phyloP scores from a whole-genome alignment of 1,140 invertebrate genomes.

The Drosophila nebulosa region DNA sequence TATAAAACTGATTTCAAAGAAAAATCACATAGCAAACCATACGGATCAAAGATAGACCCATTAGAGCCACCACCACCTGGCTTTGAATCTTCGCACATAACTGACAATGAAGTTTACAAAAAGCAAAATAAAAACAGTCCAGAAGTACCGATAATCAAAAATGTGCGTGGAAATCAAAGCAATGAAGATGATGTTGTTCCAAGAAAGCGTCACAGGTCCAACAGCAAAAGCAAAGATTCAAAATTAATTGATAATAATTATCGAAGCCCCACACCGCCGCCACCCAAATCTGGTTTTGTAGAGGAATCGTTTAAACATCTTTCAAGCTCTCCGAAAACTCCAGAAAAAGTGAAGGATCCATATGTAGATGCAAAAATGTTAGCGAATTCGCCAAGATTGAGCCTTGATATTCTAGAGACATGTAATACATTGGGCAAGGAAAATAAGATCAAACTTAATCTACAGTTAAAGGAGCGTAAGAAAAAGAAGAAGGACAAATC shows the following conservation, averaged over 20 bases:
- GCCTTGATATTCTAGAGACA: slow-evolving; percentile 4
- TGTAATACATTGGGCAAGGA: slow-evolving; percentile 41
- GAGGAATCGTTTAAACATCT: slow-evolving; percentile 24
- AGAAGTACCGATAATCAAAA: slow-evolving; percentile 2
- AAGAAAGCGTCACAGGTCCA: slow-evolving; percentile 42
- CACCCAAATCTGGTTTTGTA: slow-evolving; percentile 32
- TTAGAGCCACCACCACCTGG: slow-evolving; percentile 61
- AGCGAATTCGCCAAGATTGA: neutral
- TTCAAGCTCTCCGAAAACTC: slow-evolving; percentile 48
- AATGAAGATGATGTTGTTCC: slow-evolving; percentile 20
- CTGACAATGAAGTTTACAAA: slow-evolving; percentile 44
- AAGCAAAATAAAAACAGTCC: slow-evolving; percentile 11
- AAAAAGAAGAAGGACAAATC: slow-evolving; percentile 80
- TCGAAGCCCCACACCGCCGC: slow-evolving; percentile 58
- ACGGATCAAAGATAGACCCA: slow-evolving; percentile 33
- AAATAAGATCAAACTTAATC: slow-evolving; percentile 40
- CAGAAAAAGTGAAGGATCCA: slow-evolving; percentile 28
- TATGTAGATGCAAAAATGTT: neutral
- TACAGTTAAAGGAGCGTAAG: slow-evolving; percentile 82
- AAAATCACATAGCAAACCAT: slow-evolving; percentile 25
- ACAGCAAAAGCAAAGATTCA: slow-evolving; percentile 38
- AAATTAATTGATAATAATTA: slow-evolving; percentile 24
- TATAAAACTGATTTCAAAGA: slow-evolving; percentile 48
- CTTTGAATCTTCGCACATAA: slow-evolving; percentile 47
- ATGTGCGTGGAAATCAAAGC: slow-evolving; percentile 1